These are phyloP conservation scores for Alfaro cultratus DNA, from an alignment of 2,797 vertebrate species.

Conservation along the genomic window DNA sequence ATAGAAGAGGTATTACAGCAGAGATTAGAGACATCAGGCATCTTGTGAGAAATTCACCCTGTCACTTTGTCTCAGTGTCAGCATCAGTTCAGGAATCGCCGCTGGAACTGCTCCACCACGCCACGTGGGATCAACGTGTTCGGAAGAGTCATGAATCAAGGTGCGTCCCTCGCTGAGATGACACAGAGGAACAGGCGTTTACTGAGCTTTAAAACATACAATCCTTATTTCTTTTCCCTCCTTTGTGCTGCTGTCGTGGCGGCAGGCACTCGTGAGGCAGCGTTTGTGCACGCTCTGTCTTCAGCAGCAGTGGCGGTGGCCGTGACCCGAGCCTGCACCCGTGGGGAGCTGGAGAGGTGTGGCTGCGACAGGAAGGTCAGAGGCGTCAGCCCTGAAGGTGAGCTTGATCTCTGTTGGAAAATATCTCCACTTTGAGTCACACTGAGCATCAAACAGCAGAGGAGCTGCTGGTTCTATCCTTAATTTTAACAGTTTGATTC, in stretches of 20 bases:
- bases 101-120: slow-evolving; percentile 86
- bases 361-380: slow-evolving; percentile 83
- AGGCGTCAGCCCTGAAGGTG: slow-evolving; percentile 86
- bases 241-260: slow-evolving; percentile 6
- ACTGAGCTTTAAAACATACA: background rate
- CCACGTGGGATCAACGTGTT: slow-evolving; percentile 85
- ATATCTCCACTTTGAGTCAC: slow-evolving; percentile 24
- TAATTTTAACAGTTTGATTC: background rate
- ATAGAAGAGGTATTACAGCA: slow-evolving; percentile 78
- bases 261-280: slow-evolving; percentile 79
- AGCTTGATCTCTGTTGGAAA: slow-evolving; percentile 43
- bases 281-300: slow-evolving; percentile 81
- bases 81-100: slow-evolving; percentile 81
- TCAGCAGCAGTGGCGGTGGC: slow-evolving; percentile 79
- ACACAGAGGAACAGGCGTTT: background rate
- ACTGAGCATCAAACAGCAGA: slow-evolving; percentile 3
- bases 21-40: background rate
- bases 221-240: background rate
- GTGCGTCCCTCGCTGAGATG: slow-evolving; percentile 43
- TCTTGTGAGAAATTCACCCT: background rate
- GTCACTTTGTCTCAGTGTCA: slow-evolving; percentile 75
- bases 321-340: slow-evolving; percentile 84
- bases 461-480: slow-evolving; percentile 6
- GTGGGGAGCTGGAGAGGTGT: slow-evolving; percentile 83
- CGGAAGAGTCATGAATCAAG: slow-evolving; percentile 82